Evolutionary conservation across 2,797 vertebrate genomes (phyloP).

Genomic region (Halcyon badia): DNA sequence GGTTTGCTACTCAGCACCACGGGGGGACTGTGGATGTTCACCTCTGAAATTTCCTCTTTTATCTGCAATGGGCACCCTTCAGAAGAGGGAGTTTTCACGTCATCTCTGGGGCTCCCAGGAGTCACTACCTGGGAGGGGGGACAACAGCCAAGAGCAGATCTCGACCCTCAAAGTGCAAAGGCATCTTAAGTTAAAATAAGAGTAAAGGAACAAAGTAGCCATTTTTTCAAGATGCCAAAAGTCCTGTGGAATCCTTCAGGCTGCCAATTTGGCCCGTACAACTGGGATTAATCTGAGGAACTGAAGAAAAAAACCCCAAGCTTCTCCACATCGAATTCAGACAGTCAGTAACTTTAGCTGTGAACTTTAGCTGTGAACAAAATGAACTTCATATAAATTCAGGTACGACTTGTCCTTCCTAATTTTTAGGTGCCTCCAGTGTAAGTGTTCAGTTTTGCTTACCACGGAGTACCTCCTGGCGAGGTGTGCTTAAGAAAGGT

Average conservation of each 20-base stretch:
- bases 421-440: neutral
- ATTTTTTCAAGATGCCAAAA: neutral
- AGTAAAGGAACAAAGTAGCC: neutral
- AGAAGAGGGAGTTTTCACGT: neutral
- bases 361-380: too few relatives aligned
- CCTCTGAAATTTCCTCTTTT: neutral
- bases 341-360: neutral
- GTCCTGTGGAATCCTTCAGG: neutral
- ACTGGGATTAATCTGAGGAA: neutral
- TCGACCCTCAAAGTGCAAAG: neutral
- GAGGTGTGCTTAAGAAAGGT: neutral
- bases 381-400: neutral
- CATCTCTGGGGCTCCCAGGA: neutral
- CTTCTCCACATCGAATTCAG: neutral
- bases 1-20: neutral
- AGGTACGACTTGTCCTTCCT: neutral
- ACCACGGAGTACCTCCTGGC: neutral
- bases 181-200: neutral
- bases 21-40: neutral
- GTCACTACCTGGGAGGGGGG: fast-evolving
- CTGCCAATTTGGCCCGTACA: neutral
- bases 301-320: neutral
- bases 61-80: neutral
- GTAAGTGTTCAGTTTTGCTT: neutral
- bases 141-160: neutral